Conservation (phyloP, 2,888 invertebrate genomes). For the Lochmaea capreae region DNA sequence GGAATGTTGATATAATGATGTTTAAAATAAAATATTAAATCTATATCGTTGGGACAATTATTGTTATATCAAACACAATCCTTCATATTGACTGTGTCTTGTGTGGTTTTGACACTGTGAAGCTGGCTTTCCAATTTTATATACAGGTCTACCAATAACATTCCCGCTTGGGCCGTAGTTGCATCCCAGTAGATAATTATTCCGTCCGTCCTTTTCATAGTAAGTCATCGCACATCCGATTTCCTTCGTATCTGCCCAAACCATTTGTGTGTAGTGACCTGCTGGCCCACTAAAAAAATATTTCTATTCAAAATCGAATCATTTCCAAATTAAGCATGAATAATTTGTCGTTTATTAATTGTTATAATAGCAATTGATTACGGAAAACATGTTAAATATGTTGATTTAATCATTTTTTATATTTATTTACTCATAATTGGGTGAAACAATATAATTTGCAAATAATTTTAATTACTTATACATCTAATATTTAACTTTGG, state of each 20-base stretch:
- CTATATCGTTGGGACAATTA: background rate
- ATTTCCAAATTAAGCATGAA: background rate
- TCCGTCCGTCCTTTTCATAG: constrained; percentile 53
- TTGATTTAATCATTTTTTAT: background rate
- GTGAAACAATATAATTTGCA: background rate
- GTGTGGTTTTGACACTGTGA: constrained; percentile 52
- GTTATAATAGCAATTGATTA: background rate
- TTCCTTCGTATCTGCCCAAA: constrained; percentile 61
- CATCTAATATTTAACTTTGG: background rate
- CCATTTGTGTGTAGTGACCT: constrained; percentile 63
- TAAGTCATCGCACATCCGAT: constrained; percentile 60
- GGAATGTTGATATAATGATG: no score
- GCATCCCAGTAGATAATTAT: constrained; percentile 59
- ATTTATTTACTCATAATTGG: background rate
- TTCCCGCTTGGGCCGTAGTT: constrained; percentile 63
- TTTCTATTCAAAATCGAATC: no score
- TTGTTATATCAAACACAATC: constrained; percentile 50
- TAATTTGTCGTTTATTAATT: background rate
- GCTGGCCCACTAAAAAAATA: constrained; percentile 48
- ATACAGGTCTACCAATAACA: constrained; percentile 58
- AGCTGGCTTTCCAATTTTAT: constrained; percentile 57
- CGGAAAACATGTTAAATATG: background rate
- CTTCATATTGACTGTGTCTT: constrained; percentile 51
- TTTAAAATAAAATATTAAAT: background rate
- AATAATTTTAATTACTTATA: background rate